Base-by-base conservation (phyloP, 37 sponge, comb jelly and placozoan species). In the Theonella swinhoei region DNA sequence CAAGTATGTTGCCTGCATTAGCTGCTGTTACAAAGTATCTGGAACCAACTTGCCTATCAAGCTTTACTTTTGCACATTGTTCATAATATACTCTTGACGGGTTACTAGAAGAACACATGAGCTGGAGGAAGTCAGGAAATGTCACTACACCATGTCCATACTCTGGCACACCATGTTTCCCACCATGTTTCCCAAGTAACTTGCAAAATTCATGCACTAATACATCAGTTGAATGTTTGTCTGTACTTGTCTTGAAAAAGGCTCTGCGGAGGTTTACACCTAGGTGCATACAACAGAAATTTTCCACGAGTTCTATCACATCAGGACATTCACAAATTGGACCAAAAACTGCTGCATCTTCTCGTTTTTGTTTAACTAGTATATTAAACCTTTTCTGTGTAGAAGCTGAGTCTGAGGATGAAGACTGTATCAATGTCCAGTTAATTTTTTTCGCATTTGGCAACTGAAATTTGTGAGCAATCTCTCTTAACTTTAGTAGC, bases 201-300 rank as follows among this genome's bases (percentile, higher is more conserved):
- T 82, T 82, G 42, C 83, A 82, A 39, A 61, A 82, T 32, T 82
- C 80, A 68, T 80, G 80, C 5, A 80, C 80, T 28, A 81, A 4
- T 1, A 58, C 63, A 58, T 81, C 72, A 74, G 32, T 62, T 65
- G 38, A 54, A 42, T 54, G 63, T 61, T 67, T 82, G 3, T 14
- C n/a, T 70, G 77, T 33, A 28, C 14, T 19, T 39, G 37, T 38
- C 0, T 71, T 40, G 54, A 89, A 61, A 78, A 83, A 89, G 0
- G 84, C 80, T 61, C 83, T 82, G 59, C 89, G 82, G 14, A 89
- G 77, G 38, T 89, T 89, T 37, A 77, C 66, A 33, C 84, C 89
- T 1, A 89, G 80, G 32, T 89, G 89, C 89, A 89, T 89, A 1
- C 62, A 70, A 78, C 89, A 89, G 61, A 89, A 83, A 34, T 82